phyloP scores from a whole-genome alignment of 2,113 vertebrate species.

The Herpailurus yagouaroundi region DNA sequence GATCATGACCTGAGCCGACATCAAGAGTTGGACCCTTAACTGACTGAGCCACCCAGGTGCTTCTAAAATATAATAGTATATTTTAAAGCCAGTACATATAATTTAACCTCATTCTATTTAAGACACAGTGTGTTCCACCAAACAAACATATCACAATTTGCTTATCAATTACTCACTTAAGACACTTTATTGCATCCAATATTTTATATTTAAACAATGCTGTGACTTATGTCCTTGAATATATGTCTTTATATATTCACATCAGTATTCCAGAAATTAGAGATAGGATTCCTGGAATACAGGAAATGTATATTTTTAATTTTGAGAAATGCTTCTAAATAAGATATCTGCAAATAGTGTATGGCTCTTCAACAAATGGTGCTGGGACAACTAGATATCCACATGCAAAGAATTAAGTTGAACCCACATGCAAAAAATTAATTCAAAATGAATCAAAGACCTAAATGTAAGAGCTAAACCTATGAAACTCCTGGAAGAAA shows the following conservation, averaged over 20 bases:
- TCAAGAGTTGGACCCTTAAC: too few relatives aligned
- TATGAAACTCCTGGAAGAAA: background rate
- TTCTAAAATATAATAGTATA: background rate
- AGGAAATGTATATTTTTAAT: background rate
- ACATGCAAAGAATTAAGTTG: background rate
- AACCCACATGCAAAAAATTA: background rate
- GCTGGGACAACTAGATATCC: background rate
- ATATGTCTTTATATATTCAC: background rate
- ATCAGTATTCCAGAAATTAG: background rate
- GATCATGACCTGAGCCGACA: too few relatives aligned
- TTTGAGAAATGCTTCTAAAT: background rate
- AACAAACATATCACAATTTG: background rate
- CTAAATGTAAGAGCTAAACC: background rate
- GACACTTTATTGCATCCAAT: background rate
- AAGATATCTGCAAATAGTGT: background rate
- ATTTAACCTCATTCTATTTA: conserved; percentile 10
- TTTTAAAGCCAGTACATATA: background rate
- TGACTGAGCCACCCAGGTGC: too few relatives aligned
- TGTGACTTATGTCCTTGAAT: background rate
- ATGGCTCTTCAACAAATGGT: background rate
- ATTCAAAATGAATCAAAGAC: background rate
- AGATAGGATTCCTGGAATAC: background rate
- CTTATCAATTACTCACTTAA: background rate
- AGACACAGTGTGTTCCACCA: background rate
- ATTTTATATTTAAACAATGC: background rate